These are phyloP conservation scores for Sebastes nivosus DNA, from an alignment of 2,797 vertebrate genomes.

Conservation along the genomic window DNA sequence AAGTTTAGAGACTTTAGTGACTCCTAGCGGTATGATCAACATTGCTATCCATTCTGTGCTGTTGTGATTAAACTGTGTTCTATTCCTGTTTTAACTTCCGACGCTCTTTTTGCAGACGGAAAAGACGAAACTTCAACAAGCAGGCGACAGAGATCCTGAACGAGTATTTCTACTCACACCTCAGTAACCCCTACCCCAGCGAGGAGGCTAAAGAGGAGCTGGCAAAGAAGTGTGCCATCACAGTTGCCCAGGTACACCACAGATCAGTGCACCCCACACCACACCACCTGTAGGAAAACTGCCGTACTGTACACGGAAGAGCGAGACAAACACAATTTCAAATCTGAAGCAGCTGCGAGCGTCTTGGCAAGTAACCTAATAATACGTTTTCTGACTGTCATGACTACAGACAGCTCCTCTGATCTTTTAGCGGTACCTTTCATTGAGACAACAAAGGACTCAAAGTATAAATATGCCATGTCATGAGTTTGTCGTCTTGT, in stretches of 20 bases:
- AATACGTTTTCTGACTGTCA: conserved; percentile 49
- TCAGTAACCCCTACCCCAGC: conserved; percentile 99
- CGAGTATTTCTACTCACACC: conserved; percentile 99
- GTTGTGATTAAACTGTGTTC: background rate
- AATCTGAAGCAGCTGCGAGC: conserved; percentile 32
- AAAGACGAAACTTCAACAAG: conserved; percentile 99
- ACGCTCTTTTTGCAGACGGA: conserved; percentile 83
- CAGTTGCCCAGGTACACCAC: conserved; percentile 93
- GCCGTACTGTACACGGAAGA: background rate
- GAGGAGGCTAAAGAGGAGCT: conserved; percentile 99
- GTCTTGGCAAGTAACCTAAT: conserved; percentile 45
- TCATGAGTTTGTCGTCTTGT: conserved; percentile 39
- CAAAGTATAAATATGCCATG: conserved; percentile 45
- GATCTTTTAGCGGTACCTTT: conserved; percentile 47
- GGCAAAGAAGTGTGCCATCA: conserved; percentile 99
- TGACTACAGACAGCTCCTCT: conserved; percentile 57
- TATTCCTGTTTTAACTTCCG: background rate
- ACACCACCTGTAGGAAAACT: conserved; percentile 36
- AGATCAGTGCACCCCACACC: background rate
- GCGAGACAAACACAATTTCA: background rate
- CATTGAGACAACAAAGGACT: conserved; percentile 56
- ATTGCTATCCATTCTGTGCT: background rate
- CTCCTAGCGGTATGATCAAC: background rate
- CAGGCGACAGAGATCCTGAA: conserved; percentile 99
- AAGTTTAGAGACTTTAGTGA: background rate